Base-by-base conservation (phyloP, 2,113 vertebrate species). In the Gallinago paraguaiae region DNA sequence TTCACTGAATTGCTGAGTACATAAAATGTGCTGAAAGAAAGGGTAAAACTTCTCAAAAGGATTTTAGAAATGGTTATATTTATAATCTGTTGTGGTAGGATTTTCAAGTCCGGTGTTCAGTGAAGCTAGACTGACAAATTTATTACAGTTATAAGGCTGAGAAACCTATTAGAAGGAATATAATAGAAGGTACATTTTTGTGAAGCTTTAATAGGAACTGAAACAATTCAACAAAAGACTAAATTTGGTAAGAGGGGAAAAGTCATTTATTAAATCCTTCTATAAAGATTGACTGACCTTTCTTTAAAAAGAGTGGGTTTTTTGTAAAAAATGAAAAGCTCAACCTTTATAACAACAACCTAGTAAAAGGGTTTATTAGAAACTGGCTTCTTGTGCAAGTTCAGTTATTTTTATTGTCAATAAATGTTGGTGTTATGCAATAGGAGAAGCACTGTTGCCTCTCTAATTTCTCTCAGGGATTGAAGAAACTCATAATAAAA, bases 221-320 rank as follows among this genome's bases (percentile, higher is more conserved):
- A 97, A 96, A 96, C 95, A 96, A 95, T 96, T 91, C 96, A 92
- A 96, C 96, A 96, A 95, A 96, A 89, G 91, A 82, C 92, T 91
- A 96, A 93, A 96, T 96, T 95, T 67, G 35, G 91, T 94, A 89
- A 89, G 56, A 67, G 89, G 88, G 67, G 11, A 77, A 87, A 96
- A 95, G 92, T 80, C 28, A 91, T 96, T 96, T 95, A 92, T 96
- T 96, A 94, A 95, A 96, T 50, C 84, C 87, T 93, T 95, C 93
- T 89, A 82, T 89, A 92, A 96, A 93, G 92, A 97, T 82, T 96
- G 95, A 95, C 65, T 92, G 95, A 93, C 95, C 92, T 85, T 93
- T 91, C 93, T 94, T 87, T 91, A 74, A 89, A 91, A 94, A 80
- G 61, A 87, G 71, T 54, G 43, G 27, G 3, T 0, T 46, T 92